Percentiles rank a stretch among this genome's conserved stretches.
Evolutionary conservation across 2,888 invertebrate species (phyloP).

Genomic region (Coenonympha arcania): DNA sequence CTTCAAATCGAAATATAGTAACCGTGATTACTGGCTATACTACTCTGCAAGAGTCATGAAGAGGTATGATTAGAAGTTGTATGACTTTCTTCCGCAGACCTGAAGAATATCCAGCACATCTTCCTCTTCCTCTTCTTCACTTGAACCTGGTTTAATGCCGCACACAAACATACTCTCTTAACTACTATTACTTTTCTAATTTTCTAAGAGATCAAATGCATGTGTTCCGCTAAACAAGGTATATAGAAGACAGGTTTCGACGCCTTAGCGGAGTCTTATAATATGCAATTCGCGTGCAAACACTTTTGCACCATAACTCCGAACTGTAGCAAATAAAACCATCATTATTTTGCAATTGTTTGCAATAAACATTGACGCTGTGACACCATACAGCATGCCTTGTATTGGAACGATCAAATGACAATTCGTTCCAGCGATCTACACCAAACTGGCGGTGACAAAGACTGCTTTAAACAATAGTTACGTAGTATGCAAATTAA

Average conservation of each 20-base stretch:
- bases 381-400: no score
- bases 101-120: conserved; percentile 70
- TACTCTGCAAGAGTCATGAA: no score
- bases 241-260: neutral
- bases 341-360: neutral
- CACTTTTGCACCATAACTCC: neutral
- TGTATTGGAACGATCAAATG: conserved; percentile 18
- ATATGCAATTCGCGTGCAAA: conserved; percentile 4
- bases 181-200: neutral
- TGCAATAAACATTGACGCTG: conserved; percentile 8
- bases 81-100: no score
- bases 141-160: conserved; percentile 71
- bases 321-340: neutral
- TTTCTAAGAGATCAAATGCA: neutral
- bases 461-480: conserved; percentile 44
- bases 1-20: no score
- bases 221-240: neutral
- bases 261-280: neutral
- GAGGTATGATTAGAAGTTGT: no score
- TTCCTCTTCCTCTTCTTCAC: conserved; percentile 75
- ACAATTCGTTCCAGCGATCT: conserved; percentile 30
- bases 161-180: conserved; percentile 71
- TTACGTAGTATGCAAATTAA: conserved; percentile 68
- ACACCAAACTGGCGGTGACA: conserved; percentile 40
- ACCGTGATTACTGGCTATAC: no score